A percentile compares a stretch with the other conserved stretches of the same genome.
phyloP scores from a whole-genome alignment of 92 coral and sea anemone genomes.

The Montipora capitata region DNA sequence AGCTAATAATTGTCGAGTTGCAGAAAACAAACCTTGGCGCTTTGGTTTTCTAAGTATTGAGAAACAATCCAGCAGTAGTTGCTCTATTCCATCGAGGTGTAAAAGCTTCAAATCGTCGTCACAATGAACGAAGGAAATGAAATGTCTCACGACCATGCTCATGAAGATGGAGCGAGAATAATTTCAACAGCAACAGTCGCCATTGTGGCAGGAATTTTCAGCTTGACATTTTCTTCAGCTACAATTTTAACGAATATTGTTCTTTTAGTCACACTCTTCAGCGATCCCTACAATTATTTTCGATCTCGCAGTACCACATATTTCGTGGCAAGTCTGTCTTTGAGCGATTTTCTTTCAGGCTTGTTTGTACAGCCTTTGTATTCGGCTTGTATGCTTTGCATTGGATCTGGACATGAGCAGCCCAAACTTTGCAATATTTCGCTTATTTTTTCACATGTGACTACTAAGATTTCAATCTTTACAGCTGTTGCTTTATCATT shows the following conservation, averaged over 20 bases:
- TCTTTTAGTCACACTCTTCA: conserved; percentile 74
- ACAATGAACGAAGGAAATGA: no score
- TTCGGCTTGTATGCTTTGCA: conserved; percentile 59
- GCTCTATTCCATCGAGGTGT: no score
- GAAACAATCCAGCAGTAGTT: no score
- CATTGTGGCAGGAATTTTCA: conserved; percentile 71
- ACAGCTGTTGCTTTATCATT: conserved; percentile 75
- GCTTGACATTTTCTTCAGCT: conserved; percentile 65
- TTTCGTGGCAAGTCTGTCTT: conserved; percentile 65
- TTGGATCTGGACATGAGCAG: conserved; percentile 14
- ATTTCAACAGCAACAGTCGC: conserved; percentile 29
- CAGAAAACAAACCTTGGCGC: no score
- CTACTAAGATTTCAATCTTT: conserved; percentile 76
- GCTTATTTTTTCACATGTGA: conserved; percentile 67
- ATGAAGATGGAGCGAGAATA: no score
- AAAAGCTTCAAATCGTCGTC: no score
- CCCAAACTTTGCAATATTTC: conserved; percentile 41
- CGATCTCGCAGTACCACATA: conserved; percentile 62
- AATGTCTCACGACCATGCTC: no score
- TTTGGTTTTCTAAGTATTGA: no score
- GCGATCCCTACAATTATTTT: conserved; percentile 77
- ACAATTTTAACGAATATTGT: conserved; percentile 75
- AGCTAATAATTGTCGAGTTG: no score
- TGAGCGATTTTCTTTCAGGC: conserved; percentile 78
- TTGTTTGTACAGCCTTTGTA: conserved; percentile 63